These are phyloP conservation scores for Dendroctonus ponderosae DNA, from an alignment of 1,140 invertebrate species.

Conservation along the genomic window DNA sequence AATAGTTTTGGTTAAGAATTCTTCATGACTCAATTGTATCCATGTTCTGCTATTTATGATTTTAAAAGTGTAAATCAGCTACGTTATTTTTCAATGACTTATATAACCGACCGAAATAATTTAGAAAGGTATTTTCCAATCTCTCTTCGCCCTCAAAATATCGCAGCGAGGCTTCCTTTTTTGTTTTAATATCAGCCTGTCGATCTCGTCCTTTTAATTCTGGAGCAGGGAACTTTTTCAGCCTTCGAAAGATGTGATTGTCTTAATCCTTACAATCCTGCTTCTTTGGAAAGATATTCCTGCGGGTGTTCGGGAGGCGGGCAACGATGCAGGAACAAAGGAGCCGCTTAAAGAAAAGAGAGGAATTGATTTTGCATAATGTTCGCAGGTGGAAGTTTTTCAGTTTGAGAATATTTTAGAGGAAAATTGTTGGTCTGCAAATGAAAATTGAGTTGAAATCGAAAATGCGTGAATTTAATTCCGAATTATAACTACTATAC, in stretches of 20 bases:
- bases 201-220: conserved; percentile 32
- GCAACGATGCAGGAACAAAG: conserved; percentile 25
- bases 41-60: too few species aligned
- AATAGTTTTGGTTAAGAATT: too few species aligned
- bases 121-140: conserved; percentile 10
- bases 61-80: too few species aligned
- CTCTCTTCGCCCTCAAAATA: conserved; percentile 15
- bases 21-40: too few species aligned
- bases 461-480: too few species aligned
- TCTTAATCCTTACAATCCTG: conserved; percentile 46
- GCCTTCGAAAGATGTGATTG: conserved; percentile 42
- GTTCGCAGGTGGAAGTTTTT: conserved; percentile 21
- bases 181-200: conserved; percentile 31
- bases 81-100: too few species aligned
- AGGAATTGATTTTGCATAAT: conserved; percentile 53
- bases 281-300: conserved; percentile 35
- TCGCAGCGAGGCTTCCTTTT: conserved; percentile 15
- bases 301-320: conserved; percentile 31
- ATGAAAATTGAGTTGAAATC: too few species aligned
- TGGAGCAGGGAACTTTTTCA: conserved; percentile 32
- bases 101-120: too few species aligned
- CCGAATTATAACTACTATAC: too few species aligned
- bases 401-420: too few species aligned
- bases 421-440: too few species aligned
- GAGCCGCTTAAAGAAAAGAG: conserved; percentile 40